These are phyloP conservation scores for Halisarca cf. caerulea DNA, from an alignment of 37 sponge, comb jelly and placozoan species.

Conservation along the genomic window DNA sequence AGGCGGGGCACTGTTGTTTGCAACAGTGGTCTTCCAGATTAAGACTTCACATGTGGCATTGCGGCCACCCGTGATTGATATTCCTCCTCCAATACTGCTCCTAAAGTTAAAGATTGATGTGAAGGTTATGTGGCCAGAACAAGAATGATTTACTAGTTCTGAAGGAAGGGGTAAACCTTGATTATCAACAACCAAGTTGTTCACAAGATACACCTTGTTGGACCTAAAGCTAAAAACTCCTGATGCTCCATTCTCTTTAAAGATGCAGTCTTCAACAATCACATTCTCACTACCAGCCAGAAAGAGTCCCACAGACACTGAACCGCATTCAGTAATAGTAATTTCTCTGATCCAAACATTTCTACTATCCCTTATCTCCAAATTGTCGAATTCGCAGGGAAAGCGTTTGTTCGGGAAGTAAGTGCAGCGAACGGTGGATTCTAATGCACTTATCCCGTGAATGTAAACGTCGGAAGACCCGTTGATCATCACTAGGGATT, in stretches of 20 bases:
- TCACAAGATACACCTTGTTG: background rate
- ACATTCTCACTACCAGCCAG: constrained; percentile 20
- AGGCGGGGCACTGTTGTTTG: constrained; percentile 34
- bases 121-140: background rate
- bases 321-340: constrained; percentile 58
- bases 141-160: background rate
- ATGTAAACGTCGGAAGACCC: constrained; percentile 31
- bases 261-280: constrained; percentile 41
- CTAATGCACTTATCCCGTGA: constrained; percentile 5
- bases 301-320: constrained; percentile 57
- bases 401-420: constrained; percentile 25
- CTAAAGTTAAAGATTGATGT: background rate
- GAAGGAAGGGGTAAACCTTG: background rate
- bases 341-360: constrained; percentile 40
- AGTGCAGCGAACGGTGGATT: constrained; percentile 43
- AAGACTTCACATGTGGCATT: background rate
- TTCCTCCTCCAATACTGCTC: background rate
- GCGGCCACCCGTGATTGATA: background rate
- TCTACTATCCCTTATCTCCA: constrained; percentile 10
- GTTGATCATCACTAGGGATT: background rate
- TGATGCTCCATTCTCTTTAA: constrained; percentile 29
- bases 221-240: background rate
- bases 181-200: background rate
- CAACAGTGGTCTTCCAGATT: constrained; percentile 48
- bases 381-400: constrained; percentile 26